These are phyloP conservation scores for Scalopus aquaticus DNA, from an alignment of 2,113 vertebrate genomes.

Conservation along the genomic window DNA sequence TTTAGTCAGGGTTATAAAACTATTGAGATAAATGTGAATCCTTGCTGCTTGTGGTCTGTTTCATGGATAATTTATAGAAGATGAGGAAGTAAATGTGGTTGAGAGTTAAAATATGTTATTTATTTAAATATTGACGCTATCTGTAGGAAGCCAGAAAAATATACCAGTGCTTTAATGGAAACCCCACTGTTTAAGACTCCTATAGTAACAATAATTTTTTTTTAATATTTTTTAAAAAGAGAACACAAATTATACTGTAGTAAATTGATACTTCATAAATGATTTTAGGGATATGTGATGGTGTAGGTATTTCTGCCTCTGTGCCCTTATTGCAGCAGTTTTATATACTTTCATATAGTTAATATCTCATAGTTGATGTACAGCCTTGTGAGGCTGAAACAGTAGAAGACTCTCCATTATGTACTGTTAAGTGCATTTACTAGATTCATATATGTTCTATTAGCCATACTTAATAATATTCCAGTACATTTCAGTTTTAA, in stretches of 20 bases:
- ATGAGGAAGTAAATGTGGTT: constrained; percentile 43
- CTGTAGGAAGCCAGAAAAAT: background rate
- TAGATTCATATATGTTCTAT: constrained; percentile 4
- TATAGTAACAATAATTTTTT: background rate
- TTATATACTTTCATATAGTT: background rate
- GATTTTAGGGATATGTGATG: background rate
- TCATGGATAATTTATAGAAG: background rate
- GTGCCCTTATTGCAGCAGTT: background rate
- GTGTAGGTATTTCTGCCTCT: background rate
- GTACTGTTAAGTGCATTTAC: background rate
- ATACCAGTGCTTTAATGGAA: constrained; percentile 12
- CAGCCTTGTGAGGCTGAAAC: background rate
- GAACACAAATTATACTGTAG: constrained; percentile 15
- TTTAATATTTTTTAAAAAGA: background rate
- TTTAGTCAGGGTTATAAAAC: background rate
- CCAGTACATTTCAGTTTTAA: constrained; percentile 23
- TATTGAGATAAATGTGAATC: constrained; percentile 12
- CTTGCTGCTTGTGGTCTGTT: background rate
- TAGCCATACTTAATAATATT: constrained; percentile 18
- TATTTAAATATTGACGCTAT: constrained; percentile 52
- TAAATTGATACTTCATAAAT: background rate
- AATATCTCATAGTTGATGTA: background rate
- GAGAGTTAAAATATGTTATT: constrained; percentile 4
- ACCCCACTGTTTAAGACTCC: background rate
- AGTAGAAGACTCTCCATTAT: background rate